phyloP scores from a whole-genome alignment of 1,140 invertebrate species.

The Drusus annulatus region DNA sequence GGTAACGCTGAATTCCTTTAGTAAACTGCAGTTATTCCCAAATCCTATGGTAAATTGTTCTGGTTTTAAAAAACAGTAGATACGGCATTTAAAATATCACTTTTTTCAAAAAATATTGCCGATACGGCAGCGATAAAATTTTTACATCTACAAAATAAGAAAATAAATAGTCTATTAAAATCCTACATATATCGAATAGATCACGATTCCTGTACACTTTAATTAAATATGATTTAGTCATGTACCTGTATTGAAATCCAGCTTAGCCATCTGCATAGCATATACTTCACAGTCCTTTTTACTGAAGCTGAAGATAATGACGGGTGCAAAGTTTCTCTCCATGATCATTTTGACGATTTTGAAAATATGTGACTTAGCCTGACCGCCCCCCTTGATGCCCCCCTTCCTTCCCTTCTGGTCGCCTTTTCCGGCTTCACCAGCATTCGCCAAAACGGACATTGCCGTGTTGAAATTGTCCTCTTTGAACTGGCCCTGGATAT shows the following conservation, averaged over 20 bases:
- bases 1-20: too few species aligned
- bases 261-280: slow-evolving; percentile 95
- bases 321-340: slow-evolving; percentile 97
- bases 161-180: too few species aligned
- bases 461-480: slow-evolving; percentile 98
- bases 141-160: too few species aligned
- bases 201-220: too few species aligned
- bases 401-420: slow-evolving; percentile 82
- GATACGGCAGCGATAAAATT: too few species aligned
- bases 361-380: slow-evolving; percentile 89
- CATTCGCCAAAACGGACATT: slow-evolving; percentile 88
- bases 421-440: slow-evolving; percentile 83
- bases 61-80: too few species aligned
- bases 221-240: not conserved
- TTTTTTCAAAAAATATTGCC: too few species aligned
- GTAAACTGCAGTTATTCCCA: too few species aligned
- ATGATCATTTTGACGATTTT: slow-evolving; percentile 99
- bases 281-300: slow-evolving; percentile 99
- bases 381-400: slow-evolving; percentile 75
- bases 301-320: slow-evolving; percentile 99
- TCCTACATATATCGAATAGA: too few species aligned
- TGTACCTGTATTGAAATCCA: slow-evolving; percentile 94
- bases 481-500: slow-evolving; percentile 85
- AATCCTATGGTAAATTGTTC: too few species aligned
- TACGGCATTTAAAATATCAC: too few species aligned